phyloP scores from a whole-genome alignment of 2,888 invertebrate species.

The Troides oblongomaculatus region DNA sequence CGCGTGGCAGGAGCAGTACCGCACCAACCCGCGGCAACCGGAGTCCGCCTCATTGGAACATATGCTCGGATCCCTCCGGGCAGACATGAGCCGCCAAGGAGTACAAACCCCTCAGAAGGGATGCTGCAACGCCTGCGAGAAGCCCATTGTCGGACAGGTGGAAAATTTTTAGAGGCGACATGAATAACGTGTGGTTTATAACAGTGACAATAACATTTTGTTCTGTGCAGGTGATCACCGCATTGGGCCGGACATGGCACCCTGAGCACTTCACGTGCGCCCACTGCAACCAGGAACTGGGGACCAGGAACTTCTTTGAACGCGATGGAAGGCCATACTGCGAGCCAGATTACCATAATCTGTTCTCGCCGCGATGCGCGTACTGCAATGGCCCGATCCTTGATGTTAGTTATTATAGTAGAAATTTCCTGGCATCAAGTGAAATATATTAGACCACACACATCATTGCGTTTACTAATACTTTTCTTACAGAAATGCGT shows the following conservation, averaged over 20 bases:
- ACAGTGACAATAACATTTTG: conserved; percentile 30
- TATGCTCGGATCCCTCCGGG: conserved; percentile 96
- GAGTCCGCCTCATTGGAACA: conserved; percentile 82
- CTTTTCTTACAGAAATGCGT: conserved; percentile 93
- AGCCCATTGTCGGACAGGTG: conserved; percentile 98
- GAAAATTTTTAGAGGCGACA: conserved; percentile 24
- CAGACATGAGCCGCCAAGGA: conserved; percentile 99
- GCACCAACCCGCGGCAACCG: conserved; percentile 80
- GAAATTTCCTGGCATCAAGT: neutral
- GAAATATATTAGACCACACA: neutral
- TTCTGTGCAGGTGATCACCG: conserved; percentile 88
- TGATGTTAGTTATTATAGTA: conserved; percentile 86
- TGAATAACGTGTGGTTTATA: conserved; percentile 5
- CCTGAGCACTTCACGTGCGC: conserved; percentile 99
- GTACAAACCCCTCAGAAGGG: conserved; percentile 99
- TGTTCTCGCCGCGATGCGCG: conserved; percentile 98
- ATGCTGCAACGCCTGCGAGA: conserved; percentile 99
- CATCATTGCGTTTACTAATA: conserved; percentile 30
- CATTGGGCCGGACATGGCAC: conserved; percentile 99
- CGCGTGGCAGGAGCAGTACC: conserved; percentile 77
- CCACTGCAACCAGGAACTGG: conserved; percentile 97
- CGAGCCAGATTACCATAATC: conserved; percentile 98
- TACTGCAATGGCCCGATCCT: conserved; percentile 99
- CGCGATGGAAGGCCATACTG: conserved; percentile 98
- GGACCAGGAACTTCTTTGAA: conserved; percentile 99